These are phyloP conservation scores for Vultur gryphus DNA, from an alignment of 2,797 vertebrate species.

Conservation along the genomic window DNA sequence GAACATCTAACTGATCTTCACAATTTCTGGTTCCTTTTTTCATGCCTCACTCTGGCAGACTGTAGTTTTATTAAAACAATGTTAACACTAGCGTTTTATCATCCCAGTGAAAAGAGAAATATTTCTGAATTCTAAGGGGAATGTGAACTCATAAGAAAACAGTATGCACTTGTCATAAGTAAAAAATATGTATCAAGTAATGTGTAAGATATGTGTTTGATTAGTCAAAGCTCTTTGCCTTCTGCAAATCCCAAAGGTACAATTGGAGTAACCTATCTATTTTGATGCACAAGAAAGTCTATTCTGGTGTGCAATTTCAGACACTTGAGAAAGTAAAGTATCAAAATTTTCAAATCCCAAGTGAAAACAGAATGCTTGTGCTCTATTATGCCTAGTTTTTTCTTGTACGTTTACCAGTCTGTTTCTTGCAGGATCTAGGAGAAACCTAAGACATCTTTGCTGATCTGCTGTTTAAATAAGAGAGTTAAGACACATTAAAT, in stretches of 20 bases:
- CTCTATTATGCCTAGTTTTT: not conserved
- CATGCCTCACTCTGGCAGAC: not conserved
- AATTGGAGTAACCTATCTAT: not conserved
- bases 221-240: not conserved
- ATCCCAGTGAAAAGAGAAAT: not conserved
- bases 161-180: not conserved
- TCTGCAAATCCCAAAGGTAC: not conserved
- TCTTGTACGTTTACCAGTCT: not conserved
- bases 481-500: fast-evolving
- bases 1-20: not conserved
- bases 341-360: not conserved
- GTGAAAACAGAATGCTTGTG: not conserved
- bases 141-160: not conserved
- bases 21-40: not conserved
- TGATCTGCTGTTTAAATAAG: not conserved
- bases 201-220: not conserved
- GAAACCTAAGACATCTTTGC: not conserved
- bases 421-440: not conserved
- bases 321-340: not conserved
- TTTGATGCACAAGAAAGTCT: not conserved
- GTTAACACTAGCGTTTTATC: not conserved
- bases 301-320: not conserved
- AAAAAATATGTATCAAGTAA: not conserved
- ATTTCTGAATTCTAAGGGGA: not conserved
- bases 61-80: not conserved